Percentiles rank a stretch among this genome's conserved stretches.
Evolutionary conservation across 1,140 invertebrate genomes (phyloP).

Genomic region (Apis mellifera): DNA sequence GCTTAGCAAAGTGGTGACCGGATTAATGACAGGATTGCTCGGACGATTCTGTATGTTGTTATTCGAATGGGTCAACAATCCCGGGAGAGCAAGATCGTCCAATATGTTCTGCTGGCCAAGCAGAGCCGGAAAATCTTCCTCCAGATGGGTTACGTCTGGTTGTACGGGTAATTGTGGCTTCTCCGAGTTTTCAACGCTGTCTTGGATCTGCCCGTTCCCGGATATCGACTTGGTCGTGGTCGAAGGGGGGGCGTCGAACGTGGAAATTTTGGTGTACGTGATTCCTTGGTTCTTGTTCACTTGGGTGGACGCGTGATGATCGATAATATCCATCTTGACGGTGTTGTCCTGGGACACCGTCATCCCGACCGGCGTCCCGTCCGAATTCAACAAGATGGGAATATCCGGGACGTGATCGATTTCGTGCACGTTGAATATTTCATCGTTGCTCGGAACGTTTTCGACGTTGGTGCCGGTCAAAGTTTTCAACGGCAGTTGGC

Average conservation of each 20-base stretch:
- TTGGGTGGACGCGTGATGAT: conserved; percentile 43
- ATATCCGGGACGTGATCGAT: conserved; percentile 77
- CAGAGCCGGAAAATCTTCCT: conserved; percentile 67
- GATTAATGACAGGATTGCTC: conserved; percentile 68
- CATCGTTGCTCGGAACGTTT: conserved; percentile 33
- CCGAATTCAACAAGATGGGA: conserved; percentile 75
- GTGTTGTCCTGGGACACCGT: conserved; percentile 13
- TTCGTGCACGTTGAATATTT: conserved; percentile 64
- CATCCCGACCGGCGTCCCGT: conserved; percentile 73
- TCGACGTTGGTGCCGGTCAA: conserved; percentile 27
- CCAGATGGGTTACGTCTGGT: conserved; percentile 64
- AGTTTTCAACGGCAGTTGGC: conserved; percentile 83
- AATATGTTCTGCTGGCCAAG: conserved; percentile 71
- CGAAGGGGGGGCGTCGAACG: conserved; percentile 45
- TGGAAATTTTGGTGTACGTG: conserved; percentile 68
- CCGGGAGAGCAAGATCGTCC: conserved; percentile 72
- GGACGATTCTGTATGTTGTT: conserved; percentile 75
- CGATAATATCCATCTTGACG: conserved; percentile 41
- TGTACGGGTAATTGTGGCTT: conserved; percentile 65
- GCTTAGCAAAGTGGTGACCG: conserved; percentile 81
- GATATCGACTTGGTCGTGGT: conserved; percentile 16
- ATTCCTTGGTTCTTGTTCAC: conserved; percentile 10
- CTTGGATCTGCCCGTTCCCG: background rate
- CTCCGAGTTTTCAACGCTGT: conserved; percentile 66
- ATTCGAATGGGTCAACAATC: conserved; percentile 69